Evolutionary conservation across 2,797 vertebrate species (phyloP).

Genomic region (Philypnodon macrostomus): DNA sequence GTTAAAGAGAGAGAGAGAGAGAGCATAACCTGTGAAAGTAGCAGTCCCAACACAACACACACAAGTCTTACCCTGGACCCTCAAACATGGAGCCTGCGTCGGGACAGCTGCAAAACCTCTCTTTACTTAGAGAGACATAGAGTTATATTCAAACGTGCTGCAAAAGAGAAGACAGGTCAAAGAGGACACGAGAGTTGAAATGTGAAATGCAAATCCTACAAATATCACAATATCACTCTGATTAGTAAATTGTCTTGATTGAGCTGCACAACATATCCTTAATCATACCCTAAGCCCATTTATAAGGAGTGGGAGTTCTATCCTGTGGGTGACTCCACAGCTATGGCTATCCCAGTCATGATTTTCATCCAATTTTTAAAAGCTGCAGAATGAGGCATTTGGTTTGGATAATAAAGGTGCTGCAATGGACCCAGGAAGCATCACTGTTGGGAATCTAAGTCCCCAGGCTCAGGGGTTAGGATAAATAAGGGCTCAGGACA

Average conservation of each 20-base stretch:
- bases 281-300: no score
- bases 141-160: conserved; percentile 93
- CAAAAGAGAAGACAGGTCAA: conserved; percentile 92
- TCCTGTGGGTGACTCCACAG: no score
- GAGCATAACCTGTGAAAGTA: conserved; percentile 81
- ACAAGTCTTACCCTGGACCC: conserved; percentile 97
- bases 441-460: no score
- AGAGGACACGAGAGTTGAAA: conserved; percentile 15
- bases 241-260: no score
- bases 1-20: conserved; percentile 73
- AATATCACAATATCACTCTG: neutral
- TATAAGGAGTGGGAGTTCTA: no score
- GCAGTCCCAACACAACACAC: conserved; percentile 87
- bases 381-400: no score
- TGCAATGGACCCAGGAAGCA: no score
- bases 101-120: conserved; percentile 78
- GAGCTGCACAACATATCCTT: neutral
- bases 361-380: no score
- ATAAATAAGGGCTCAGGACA: no score
- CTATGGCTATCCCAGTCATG: no score
- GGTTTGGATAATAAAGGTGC: no score
- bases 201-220: neutral
- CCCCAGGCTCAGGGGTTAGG: no score
- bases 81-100: conserved; percentile 79
- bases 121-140: conserved; percentile 90